A percentile compares a stretch with the other conserved stretches of the same genome.
Evolutionary conservation across 1,140 invertebrate genomes (phyloP).

Genomic region (Rhizoglyphus robini): DNA sequence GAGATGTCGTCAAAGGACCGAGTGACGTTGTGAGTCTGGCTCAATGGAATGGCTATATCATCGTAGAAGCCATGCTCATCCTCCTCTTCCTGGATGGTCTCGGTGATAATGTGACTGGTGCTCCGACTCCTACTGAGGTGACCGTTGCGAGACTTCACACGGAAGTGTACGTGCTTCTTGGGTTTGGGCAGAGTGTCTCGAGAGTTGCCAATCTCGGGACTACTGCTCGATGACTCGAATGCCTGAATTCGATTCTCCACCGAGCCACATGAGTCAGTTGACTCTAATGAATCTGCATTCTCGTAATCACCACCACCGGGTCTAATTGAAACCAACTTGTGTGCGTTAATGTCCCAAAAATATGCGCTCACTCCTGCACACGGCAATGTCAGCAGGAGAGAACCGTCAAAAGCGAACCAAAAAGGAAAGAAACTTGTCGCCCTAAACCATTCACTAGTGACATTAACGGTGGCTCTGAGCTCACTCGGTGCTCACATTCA

Average conservation of each 20-base stretch:
- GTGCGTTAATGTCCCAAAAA: no score
- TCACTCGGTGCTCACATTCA: no score
- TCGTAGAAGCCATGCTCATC: background rate
- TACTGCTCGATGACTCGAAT: background rate
- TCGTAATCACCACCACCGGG: no score
- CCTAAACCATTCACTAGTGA: no score
- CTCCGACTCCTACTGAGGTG: slow-evolving; percentile 16
- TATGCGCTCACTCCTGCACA: no score
- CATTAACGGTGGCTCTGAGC: no score
- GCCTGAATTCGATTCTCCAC: background rate
- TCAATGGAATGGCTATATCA: background rate
- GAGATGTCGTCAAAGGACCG: background rate
- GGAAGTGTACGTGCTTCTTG: background rate
- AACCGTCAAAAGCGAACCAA: no score
- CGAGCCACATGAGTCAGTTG: background rate
- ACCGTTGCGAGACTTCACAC: background rate
- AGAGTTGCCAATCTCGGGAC: background rate
- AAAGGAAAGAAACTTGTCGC: no score
- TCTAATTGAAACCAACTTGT: no score
- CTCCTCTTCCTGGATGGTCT: slow-evolving; percentile 4
- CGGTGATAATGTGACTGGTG: slow-evolving; percentile 14
- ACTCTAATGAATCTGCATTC: background rate
- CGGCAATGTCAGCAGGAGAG: no score
- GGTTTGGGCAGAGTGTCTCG: background rate
- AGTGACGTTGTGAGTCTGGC: no score